Percentiles rank a stretch among this genome's conserved stretches.
Conservation (phyloP, 2,113 vertebrate genomes). For the Otus sunia region DNA sequence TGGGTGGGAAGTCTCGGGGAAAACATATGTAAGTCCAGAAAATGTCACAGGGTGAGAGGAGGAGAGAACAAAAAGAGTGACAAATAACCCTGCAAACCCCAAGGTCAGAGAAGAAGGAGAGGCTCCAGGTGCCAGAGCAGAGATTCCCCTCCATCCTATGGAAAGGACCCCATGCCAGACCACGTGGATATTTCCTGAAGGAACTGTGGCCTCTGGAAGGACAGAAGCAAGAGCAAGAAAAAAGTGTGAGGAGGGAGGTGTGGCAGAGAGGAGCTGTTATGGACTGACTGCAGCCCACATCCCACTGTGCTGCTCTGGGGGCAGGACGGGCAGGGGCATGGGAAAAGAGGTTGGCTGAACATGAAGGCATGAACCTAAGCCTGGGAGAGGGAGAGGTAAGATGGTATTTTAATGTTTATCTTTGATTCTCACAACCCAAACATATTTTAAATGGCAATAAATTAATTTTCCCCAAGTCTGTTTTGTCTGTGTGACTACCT, state of each 20-base stretch:
- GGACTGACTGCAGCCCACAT: background rate
- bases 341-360: background rate
- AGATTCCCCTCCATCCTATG: background rate
- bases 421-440: background rate
- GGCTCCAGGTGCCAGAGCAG: background rate
- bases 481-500: background rate
- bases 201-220: background rate
- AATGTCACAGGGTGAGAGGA: background rate
- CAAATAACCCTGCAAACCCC: background rate
- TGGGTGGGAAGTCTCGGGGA: background rate
- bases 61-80: background rate
- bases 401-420: background rate
- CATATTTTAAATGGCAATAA: background rate
- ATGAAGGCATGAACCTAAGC: background rate
- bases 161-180: background rate
- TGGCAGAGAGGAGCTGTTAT: background rate
- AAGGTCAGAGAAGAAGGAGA: background rate
- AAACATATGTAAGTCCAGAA: background rate
- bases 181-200: background rate
- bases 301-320: background rate
- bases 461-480: background rate
- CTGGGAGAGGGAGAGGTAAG: background rate
- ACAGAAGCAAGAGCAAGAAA: background rate
- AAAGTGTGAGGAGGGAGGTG: background rate
- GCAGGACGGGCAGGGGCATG: accelerated